Percentiles rank a stretch among this genome's conserved stretches.
phyloP scores from a whole-genome alignment of 2,113 vertebrate genomes.

The Promerops cafer region DNA sequence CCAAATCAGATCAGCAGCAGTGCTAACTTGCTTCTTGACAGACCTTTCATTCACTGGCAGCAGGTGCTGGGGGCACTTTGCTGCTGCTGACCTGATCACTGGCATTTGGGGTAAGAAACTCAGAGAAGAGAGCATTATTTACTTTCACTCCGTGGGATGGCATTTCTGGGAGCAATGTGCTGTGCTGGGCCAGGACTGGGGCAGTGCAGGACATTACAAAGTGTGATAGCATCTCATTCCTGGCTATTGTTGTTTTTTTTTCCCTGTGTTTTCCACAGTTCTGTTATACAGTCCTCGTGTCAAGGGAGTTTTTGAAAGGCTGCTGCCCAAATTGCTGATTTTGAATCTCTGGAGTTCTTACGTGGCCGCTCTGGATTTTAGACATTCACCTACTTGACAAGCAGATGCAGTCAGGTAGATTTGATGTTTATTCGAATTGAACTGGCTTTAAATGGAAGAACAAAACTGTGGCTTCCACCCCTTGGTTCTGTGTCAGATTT shows the following conservation, averaged over 20 bases:
- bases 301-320: background rate
- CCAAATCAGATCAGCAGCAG: background rate
- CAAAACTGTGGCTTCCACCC: background rate
- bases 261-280: background rate
- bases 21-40: background rate
- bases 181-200: background rate
- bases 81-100: background rate
- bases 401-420: slow-evolving; percentile 1
- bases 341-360: rapidly evolving
- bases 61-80: background rate
- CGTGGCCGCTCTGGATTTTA: background rate
- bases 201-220: background rate
- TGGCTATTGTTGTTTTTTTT: background rate
- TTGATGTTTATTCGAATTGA: slow-evolving; percentile 17
- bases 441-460: background rate
- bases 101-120: background rate
- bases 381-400: background rate
- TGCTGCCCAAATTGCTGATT: background rate
- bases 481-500: background rate
- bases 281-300: background rate
- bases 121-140: background rate
- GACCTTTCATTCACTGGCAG: background rate
- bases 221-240: background rate
- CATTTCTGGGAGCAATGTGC: slow-evolving; percentile 12
- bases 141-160: background rate